Percentiles rank a stretch among this genome's conserved stretches.
phyloP scores from a whole-genome alignment of 2,797 vertebrate species.

The Echeneis naucrates region DNA sequence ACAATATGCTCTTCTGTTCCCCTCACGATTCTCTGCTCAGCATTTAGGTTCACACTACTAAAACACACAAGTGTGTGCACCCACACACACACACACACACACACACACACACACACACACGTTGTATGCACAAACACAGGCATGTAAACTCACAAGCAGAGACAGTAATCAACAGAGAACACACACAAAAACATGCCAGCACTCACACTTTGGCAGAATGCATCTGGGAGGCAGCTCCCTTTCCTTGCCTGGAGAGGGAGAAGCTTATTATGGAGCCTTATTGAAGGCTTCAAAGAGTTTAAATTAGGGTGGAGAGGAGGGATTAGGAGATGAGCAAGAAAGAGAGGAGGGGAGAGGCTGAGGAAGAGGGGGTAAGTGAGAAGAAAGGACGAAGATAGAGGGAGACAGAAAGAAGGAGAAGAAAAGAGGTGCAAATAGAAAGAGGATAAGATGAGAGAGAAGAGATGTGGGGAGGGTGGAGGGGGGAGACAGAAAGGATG shows the following conservation, averaged over 20 bases:
- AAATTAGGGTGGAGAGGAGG: conserved; percentile 85
- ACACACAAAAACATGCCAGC: conserved; percentile 66
- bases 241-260: conserved; percentile 82
- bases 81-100: conserved; percentile 26
- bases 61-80: conserved; percentile 20
- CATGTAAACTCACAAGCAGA: conserved; percentile 71
- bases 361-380: conserved; percentile 66
- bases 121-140: conserved; percentile 61
- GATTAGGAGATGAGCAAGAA: conserved; percentile 78
- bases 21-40: conserved; percentile 63
- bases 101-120: conserved; percentile 30
- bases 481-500: conserved; percentile 38
- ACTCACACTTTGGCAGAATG: conserved; percentile 72
- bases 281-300: conserved; percentile 86
- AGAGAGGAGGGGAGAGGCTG: conserved; percentile 70
- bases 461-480: conserved; percentile 32
- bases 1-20: conserved; percentile 68
- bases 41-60: conserved; percentile 56
- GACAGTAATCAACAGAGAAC: conserved; percentile 72
- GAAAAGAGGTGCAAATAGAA: conserved; percentile 57
- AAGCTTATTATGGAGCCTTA: conserved; percentile 85
- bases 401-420: conserved; percentile 58
- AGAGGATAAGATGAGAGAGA: conserved; percentile 56
- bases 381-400: conserved; percentile 62
- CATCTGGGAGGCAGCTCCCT: conserved; percentile 80